These are phyloP conservation scores for Tribolium castaneum DNA, from an alignment of 1,140 invertebrate species.

Conservation along the genomic window DNA sequence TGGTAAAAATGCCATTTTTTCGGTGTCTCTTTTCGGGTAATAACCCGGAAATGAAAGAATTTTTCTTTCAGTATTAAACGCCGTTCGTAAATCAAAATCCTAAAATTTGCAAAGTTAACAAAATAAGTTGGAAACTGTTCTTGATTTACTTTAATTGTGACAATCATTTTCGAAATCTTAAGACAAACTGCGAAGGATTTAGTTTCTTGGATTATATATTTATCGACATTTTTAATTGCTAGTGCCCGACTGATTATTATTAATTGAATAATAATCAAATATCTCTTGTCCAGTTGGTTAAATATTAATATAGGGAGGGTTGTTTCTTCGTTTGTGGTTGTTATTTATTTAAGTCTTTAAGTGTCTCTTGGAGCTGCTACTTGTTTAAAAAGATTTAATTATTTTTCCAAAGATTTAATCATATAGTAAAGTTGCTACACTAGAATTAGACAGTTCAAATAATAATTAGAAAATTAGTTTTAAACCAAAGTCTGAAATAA, in stretches of 20 bases:
- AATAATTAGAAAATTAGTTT: too few species aligned
- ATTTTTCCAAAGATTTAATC: neutral
- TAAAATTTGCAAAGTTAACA: neutral
- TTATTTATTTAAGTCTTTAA: neutral
- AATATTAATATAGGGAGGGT: neutral
- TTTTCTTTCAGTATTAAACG: neutral
- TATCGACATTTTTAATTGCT: neutral
- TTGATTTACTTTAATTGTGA: neutral
- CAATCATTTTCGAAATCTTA: neutral
- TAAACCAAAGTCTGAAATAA: too few species aligned
- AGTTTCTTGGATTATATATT: neutral
- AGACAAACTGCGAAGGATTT: neutral
- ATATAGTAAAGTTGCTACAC: too few species aligned
- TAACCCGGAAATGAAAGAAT: neutral
- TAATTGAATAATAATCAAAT: neutral
- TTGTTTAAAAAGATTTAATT: neutral
- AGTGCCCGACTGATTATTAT: neutral
- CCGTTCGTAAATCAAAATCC: neutral
- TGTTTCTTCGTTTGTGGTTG: neutral
- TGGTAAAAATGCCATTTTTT: neutral
- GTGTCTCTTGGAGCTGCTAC: neutral
- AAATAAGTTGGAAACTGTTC: neutral
- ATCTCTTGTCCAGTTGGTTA: neutral
- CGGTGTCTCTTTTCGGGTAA: neutral
- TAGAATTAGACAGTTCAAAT: too few species aligned